These are phyloP conservation scores for Eupithecia subfuscata DNA, from an alignment of 2,888 invertebrate species.

Conservation along the genomic window DNA sequence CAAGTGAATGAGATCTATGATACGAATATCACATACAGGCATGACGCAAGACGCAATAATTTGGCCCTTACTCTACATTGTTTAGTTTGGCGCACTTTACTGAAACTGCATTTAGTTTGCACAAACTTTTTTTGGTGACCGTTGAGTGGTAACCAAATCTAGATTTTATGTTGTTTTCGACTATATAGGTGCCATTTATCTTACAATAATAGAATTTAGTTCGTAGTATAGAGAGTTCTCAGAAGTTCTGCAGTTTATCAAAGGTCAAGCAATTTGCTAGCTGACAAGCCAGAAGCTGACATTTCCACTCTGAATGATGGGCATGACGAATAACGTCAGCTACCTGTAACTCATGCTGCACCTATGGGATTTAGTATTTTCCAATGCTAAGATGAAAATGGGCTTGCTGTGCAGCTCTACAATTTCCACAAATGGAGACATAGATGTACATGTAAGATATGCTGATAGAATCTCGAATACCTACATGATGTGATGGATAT, in stretches of 20 bases:
- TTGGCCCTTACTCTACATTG: constrained; percentile 1
- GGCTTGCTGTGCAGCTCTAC: neutral
- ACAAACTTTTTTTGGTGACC: constrained; percentile 4
- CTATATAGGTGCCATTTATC: constrained; percentile 2
- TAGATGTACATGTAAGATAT: neutral
- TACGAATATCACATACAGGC: neutral
- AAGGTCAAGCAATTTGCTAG: constrained; percentile 11
- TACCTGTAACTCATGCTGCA: neutral
- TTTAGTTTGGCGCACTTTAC: constrained; percentile 9
- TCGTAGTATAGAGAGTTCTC: neutral
- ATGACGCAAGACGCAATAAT: neutral
- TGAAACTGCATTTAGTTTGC: constrained; percentile 3
- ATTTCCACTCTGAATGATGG: neutral
- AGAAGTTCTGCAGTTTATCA: neutral
- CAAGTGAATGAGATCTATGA: neutral
- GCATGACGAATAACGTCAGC: neutral
- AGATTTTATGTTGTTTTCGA: constrained; percentile 1
- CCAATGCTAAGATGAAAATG: neutral
- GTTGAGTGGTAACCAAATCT: constrained; percentile 1
- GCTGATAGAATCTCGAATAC: no score
- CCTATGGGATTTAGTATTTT: neutral
- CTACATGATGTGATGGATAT: neutral
- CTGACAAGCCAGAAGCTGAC: constrained; percentile 13
- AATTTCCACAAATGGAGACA: neutral
- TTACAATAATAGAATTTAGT: constrained; percentile 8